Evolutionary conservation across 2,113 vertebrate genomes (phyloP).

Genomic region (Oenanthe melanoleuca): DNA sequence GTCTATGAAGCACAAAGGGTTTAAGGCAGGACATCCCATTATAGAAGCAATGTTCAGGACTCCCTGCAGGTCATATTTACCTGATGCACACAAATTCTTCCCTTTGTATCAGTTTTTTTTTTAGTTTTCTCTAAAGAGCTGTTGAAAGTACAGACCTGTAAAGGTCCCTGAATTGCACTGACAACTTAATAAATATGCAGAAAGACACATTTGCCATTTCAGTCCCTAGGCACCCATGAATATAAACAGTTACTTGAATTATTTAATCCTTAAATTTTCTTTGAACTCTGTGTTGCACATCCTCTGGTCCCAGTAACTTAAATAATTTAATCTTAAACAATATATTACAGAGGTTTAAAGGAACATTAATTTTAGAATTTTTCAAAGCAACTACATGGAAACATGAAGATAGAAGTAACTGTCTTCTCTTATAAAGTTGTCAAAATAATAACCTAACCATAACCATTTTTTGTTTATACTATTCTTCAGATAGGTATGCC

Average conservation of each 20-base stretch:
- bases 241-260: conserved; percentile 8
- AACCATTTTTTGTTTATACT: background rate
- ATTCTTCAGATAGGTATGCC: background rate
- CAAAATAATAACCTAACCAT: background rate
- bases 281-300: background rate
- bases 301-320: background rate
- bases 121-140: background rate
- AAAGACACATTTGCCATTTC: background rate
- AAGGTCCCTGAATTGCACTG: background rate
- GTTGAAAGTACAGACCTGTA: background rate
- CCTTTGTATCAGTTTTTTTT: background rate
- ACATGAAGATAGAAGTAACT: background rate
- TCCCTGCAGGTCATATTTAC: background rate
- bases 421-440: background rate
- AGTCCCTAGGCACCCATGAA: background rate
- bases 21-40: background rate
- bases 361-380: background rate
- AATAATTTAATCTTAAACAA: conserved; percentile 11
- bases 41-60: background rate
- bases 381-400: conserved; percentile 5
- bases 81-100: background rate
- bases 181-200: background rate
- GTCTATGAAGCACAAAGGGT: background rate
- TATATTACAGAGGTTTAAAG: background rate
- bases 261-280: conserved; percentile 19